These are phyloP conservation scores for Raillietiella orientalis DNA, from an alignment of 2,888 invertebrate genomes.

Conservation along the genomic window DNA sequence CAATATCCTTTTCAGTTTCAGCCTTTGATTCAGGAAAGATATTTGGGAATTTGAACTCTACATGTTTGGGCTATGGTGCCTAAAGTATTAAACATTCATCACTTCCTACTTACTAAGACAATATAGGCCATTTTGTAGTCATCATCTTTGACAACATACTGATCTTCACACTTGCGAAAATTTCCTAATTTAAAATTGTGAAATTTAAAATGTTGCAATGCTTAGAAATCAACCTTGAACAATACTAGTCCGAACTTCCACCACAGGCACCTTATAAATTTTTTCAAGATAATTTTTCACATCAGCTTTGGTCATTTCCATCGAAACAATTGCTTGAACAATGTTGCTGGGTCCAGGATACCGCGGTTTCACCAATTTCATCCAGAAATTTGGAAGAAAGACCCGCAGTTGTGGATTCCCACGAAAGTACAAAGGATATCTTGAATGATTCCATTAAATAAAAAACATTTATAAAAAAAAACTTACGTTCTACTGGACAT, in stretches of 20 bases:
- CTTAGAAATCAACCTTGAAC: too few relatives aligned
- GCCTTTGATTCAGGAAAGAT: constrained; percentile 19
- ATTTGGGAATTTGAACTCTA: constrained; percentile 41
- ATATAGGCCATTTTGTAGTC: constrained; percentile 49
- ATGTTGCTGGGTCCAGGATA: constrained; percentile 34
- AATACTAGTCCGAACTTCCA: constrained; percentile 40
- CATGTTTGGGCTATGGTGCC: constrained; percentile 25
- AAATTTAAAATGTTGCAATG: too few relatives aligned
- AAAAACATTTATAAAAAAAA: too few relatives aligned
- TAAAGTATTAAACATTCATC: constrained; percentile 1
- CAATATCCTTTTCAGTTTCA: constrained; percentile 22
- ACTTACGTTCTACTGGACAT: too few relatives aligned
- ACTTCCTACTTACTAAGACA: constrained; percentile 24
- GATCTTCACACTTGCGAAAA: constrained; percentile 21
- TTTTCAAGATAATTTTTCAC: constrained; percentile 77
- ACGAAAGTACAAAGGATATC: constrained; percentile 64
- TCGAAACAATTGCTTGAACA: constrained; percentile 61
- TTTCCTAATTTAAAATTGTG: too few relatives aligned
- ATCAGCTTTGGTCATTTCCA: constrained; percentile 72
- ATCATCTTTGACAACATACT: constrained; percentile 42
- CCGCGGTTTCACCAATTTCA: constrained; percentile 48
- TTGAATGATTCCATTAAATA: too few relatives aligned
- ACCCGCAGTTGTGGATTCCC: constrained; percentile 80
- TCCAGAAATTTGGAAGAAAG: constrained; percentile 86
- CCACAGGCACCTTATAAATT: constrained; percentile 57